Base-by-base conservation (phyloP, 2,797 vertebrate genomes). In the Sebastes miniatus region DNA sequence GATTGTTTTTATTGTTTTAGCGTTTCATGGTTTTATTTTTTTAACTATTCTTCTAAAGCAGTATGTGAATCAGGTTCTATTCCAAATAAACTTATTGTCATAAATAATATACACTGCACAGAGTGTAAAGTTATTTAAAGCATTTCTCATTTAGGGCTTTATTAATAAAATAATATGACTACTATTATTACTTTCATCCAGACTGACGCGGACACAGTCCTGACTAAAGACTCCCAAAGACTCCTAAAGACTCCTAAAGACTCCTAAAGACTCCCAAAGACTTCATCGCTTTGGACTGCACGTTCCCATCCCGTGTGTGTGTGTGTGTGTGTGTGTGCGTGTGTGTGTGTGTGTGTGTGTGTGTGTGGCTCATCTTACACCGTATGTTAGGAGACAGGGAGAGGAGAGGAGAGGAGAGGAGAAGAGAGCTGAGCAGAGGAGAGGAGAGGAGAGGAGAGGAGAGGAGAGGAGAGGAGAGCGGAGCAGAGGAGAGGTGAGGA, bases 361-460 rank as follows among this genome's bases (percentile, higher is more conserved):
- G 39, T 79, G 87, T 70, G 90, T 69, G 78, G 34, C 78, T 91
- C 79, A 71, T 93, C 87, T 88, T 85, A 86, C 81, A 77, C 92
- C 95, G 94, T 92, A 94, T 92, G 95, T 90, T 93, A 83, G 88
- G 77, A 89, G 94, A 95, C 91, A 94, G 83, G 87, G 78, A 27
- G 27, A 27, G 27, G 27, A 27, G 27, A 27, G 5, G 27, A 27
- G 27, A 27, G 27, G 5, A n/a, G n/a, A n/a, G n/a, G n/a, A n/a
- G n/a, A n/a, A n/a, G n/a, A n/a, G n/a, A n/a, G n/a, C n/a, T n/a
- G n/a, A n/a, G n/a, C n/a, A n/a, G n/a, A n/a, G n/a, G n/a, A n/a
- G n/a, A n/a, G n/a, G n/a, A n/a, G n/a, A n/a, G n/a, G n/a, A n/a
- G n/a, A n/a, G n/a, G n/a, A n/a, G n/a, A n/a, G n/a, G n/a, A n/a